phyloP scores from a whole-genome alignment of 37 sponge, comb jelly and placozoan species.

The Diacarnus erythraeanus region DNA sequence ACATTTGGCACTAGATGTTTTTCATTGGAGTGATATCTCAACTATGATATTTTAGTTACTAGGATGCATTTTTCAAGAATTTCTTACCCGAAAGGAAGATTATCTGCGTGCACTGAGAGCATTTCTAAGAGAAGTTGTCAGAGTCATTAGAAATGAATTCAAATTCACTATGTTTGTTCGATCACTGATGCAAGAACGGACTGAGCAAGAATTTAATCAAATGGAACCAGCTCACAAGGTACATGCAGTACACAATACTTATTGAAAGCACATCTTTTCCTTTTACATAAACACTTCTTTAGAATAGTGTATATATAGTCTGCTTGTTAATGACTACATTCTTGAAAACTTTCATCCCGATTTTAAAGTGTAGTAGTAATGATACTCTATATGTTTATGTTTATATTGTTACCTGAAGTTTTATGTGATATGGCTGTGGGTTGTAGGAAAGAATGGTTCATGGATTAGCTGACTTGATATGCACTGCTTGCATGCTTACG shows the following conservation, averaged over 20 bases:
- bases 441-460: constrained; percentile 72
- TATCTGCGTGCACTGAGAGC: constrained; percentile 68
- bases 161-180: constrained; percentile 69
- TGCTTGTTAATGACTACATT: no score
- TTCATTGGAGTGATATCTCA: no score
- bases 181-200: constrained; percentile 75
- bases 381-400: background rate
- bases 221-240: constrained; percentile 66
- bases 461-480: constrained; percentile 68
- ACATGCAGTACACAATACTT: no score
- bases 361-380: background rate
- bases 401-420: no score
- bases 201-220: constrained; percentile 25
- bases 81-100: constrained; percentile 79
- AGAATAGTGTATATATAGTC: no score
- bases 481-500: constrained; percentile 59
- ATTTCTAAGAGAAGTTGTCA: constrained; percentile 84
- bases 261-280: no score
- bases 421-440: no score
- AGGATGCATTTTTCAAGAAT: constrained; percentile 72
- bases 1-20: no score
- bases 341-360: background rate
- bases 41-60: constrained; percentile 56
- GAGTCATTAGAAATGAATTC: constrained; percentile 75
- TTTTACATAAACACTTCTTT: no score